Conservation (phyloP, 2,113 vertebrate genomes). For the Actenoides lindsayi region DNA sequence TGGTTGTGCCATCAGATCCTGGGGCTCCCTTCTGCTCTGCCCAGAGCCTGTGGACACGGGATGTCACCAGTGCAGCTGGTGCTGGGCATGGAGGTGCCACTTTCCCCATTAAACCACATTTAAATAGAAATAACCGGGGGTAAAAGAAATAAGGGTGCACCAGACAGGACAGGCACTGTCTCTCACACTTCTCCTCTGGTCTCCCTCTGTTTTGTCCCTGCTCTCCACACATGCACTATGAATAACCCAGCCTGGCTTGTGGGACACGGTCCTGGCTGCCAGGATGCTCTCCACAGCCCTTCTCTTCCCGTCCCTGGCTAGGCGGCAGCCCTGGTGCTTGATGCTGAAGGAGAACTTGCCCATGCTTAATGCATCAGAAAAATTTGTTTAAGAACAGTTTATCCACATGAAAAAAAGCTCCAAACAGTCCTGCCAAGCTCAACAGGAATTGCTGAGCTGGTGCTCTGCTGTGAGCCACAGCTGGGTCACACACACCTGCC, state of each 20-base stretch:
- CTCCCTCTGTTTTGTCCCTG: not conserved
- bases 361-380: not conserved
- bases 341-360: not conserved
- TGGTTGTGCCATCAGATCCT: not conserved
- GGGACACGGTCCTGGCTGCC: not conserved
- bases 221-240: not conserved
- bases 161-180: too few species aligned
- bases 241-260: not conserved
- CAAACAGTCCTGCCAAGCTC: not conserved
- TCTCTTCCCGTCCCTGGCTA: too few species aligned
- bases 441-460: not conserved
- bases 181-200: not conserved
- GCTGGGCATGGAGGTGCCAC: not conserved
- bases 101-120: rapidly evolving
- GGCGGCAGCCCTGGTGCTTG: not conserved
- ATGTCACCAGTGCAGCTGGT: not conserved
- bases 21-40: not conserved
- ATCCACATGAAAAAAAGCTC: not conserved
- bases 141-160: not conserved
- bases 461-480: not conserved
- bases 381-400: not conserved
- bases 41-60: too few species aligned
- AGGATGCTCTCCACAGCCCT: not conserved
- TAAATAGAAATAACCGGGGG: not conserved
- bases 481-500: not conserved